These are phyloP conservation scores for Alectura lathami DNA, from an alignment of 2,113 vertebrate genomes.

Conservation along the genomic window DNA sequence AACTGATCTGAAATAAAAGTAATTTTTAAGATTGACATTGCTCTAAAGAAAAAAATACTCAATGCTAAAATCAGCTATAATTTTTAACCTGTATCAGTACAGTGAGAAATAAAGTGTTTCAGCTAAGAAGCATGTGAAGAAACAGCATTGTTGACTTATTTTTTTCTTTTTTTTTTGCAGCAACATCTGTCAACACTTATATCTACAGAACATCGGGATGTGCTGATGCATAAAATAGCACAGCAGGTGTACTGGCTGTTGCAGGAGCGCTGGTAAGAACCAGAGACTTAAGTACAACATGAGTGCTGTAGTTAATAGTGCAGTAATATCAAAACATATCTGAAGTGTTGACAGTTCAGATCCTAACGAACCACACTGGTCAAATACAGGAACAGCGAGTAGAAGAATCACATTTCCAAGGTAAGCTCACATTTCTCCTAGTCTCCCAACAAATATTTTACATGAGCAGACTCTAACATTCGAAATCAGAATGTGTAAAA, in stretches of 20 bases:
- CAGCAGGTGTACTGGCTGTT: constrained; percentile 27
- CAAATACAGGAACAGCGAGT: neutral
- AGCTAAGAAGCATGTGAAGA: neutral
- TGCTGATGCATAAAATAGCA: constrained; percentile 55
- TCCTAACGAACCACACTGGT: neutral
- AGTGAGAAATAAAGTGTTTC: neutral
- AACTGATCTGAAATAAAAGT: neutral
- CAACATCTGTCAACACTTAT: constrained; percentile 30
- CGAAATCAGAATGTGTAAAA: neutral
- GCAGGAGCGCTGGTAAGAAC: neutral
- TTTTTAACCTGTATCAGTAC: neutral
- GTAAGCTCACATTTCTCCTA: neutral
- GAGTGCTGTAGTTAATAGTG: neutral
- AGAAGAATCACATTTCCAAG: neutral
- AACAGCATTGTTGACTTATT: neutral
- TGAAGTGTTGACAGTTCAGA: neutral
- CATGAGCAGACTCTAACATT: neutral
- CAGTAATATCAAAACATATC: neutral
- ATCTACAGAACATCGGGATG: neutral
- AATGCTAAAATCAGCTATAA: neutral
- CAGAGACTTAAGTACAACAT: neutral
- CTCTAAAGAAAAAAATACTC: neutral
- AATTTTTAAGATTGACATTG: neutral
- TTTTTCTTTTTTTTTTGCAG: neutral
- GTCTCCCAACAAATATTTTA: neutral